Percentiles rank a stretch among this genome's conserved stretches.
phyloP scores from a whole-genome alignment of 37 sponge, comb jelly and placozoan genomes.

The Agelas oroides region DNA sequence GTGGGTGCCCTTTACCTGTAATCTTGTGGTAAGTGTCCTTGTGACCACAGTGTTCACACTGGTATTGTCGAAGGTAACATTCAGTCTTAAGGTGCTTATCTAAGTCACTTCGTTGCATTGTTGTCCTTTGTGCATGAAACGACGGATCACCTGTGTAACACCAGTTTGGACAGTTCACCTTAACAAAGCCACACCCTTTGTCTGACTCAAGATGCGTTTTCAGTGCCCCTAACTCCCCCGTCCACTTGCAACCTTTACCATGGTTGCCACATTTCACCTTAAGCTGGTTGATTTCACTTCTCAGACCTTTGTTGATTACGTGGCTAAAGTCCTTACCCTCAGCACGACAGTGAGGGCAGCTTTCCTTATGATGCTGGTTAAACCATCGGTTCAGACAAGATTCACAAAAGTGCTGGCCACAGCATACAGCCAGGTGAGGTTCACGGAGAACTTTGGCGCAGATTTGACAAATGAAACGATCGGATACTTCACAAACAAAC shows the following conservation, averaged over 20 bases:
- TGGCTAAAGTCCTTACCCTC: not conserved
- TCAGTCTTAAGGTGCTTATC: not conserved
- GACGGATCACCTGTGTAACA: not conserved
- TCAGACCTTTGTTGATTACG: conserved; percentile 11
- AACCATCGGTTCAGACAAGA: conserved; percentile 10
- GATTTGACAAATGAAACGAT: not conserved
- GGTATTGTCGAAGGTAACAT: not conserved
- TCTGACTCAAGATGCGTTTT: not conserved
- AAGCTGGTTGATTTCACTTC: conserved; percentile 12
- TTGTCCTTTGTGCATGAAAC: too few relatives aligned
- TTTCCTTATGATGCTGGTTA: not conserved
- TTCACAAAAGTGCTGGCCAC: conserved; percentile 29
- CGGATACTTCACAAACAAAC: not conserved
- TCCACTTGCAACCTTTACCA: conserved; percentile 20
- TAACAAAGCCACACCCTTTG: not conserved
- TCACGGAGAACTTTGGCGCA: not conserved
- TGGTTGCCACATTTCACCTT: not conserved
- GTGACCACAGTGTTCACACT: conserved; percentile 20
- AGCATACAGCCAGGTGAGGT: not conserved
- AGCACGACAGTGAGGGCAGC: conserved; percentile 25
- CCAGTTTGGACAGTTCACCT: not conserved
- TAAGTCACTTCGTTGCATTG: conserved; percentile 3
- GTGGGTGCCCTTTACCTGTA: not conserved
- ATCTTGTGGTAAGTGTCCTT: conserved; percentile 1
- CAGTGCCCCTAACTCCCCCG: not conserved